Base-by-base conservation (phyloP, 2,797 vertebrate genomes). In the Catostomus latipinnis region DNA sequence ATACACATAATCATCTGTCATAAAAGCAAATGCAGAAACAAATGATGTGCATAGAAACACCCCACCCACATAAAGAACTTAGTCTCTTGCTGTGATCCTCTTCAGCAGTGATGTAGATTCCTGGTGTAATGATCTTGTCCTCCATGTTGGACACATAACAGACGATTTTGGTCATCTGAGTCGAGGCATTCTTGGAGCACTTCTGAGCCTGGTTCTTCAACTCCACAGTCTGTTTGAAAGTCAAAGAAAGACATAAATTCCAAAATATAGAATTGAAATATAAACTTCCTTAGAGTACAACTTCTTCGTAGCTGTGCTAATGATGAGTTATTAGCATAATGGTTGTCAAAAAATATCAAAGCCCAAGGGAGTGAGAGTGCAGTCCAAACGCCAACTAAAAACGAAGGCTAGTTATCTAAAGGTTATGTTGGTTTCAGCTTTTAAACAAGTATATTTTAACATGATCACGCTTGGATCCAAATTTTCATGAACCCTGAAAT, bases 91-190 rank as follows among this genome's bases (percentile, higher is more conserved):
- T 85, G 46, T 95, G 95, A 69, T 92, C 92, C 84, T 97, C 91
- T 0, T 90, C 93, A 0, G 97, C 96, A 61, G 96, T 94, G 76
- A 95, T 11, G 87, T 98, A 98, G 12, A 10, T 82, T 62, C 94
- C 90, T 5, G 96, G 95, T 72, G 60, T 73, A 73, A 97, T 2
- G 78, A 97, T 83, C 87, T 90, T 96, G 91, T 98, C 97, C 6
- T 88, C 91, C 70, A 83, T 34, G 74, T 94, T 95, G 88, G 96
- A 95, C 14, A 98, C 85, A 85, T 95, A 96, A 80, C 96, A 94
- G 87, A 96, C 95, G 76, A 93, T 92, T 83, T 93, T 94, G 76
- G 93, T 95, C 94, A 96, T 98, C 92, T 99, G 98, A 69, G 96
- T 97, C 4, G 94, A 94, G 65, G 90, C 91, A 69, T 84, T 88